These are phyloP conservation scores for Adelognathus sp. DNA, from an alignment of 2,888 invertebrate genomes.

Conservation along the genomic window DNA sequence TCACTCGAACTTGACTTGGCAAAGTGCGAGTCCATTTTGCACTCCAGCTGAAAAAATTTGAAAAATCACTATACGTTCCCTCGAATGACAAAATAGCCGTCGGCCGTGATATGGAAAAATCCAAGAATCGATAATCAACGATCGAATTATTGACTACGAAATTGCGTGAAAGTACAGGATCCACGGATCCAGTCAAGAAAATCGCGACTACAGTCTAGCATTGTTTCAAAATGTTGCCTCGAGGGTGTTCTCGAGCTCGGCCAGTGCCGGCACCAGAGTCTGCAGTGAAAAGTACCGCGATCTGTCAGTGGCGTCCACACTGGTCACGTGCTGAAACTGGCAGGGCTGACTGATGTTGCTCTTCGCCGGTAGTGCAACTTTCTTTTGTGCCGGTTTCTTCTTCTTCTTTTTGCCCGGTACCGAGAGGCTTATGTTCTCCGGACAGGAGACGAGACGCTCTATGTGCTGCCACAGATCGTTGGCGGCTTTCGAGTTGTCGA, in stretches of 20 bases:
- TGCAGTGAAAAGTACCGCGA: slow-evolving; percentile 87
- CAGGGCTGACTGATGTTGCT: slow-evolving; percentile 92
- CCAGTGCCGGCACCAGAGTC: slow-evolving; percentile 83
- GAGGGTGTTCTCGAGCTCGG: slow-evolving; percentile 70
- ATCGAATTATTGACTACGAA: neutral
- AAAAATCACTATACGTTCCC: neutral
- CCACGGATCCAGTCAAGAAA: neutral
- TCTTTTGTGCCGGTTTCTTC: slow-evolving; percentile 83
- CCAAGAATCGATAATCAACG: too few relatives aligned
- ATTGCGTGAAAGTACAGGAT: neutral
- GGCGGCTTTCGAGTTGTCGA: slow-evolving; percentile 89
- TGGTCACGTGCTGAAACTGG: slow-evolving; percentile 92
- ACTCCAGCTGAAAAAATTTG: neutral
- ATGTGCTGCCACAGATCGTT: slow-evolving; percentile 87
- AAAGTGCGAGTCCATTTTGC: neutral
- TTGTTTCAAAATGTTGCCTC: slow-evolving; percentile 70
- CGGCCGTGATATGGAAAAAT: neutral
- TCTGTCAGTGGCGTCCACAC: slow-evolving; percentile 87
- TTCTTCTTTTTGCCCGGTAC: slow-evolving; percentile 86
- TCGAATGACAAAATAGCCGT: neutral
- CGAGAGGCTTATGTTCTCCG: slow-evolving; percentile 89
- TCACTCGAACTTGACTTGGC: neutral
- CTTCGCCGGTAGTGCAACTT: slow-evolving; percentile 87
- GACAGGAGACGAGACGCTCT: slow-evolving; percentile 87
- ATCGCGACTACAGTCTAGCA: slow-evolving; percentile 2